These are phyloP conservation scores for Graphium colonna DNA, from an alignment of 2,888 invertebrate genomes.

Conservation along the genomic window DNA sequence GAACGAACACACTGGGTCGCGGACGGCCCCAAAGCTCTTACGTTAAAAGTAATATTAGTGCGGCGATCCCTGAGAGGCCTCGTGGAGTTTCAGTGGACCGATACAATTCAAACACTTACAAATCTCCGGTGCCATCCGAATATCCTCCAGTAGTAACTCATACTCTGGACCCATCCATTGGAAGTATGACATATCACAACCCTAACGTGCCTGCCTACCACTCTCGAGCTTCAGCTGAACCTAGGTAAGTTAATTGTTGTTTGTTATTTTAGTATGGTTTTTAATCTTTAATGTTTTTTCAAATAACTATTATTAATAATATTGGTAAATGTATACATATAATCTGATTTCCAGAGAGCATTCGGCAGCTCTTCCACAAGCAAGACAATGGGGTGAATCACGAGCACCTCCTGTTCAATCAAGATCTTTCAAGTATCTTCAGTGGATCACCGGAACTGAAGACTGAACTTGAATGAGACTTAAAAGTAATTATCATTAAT, in stretches of 20 bases:
- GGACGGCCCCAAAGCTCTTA: conserved; percentile 66
- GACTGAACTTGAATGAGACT: conserved; percentile 43
- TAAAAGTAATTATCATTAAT: conserved; percentile 22
- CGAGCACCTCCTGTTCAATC: conserved; percentile 71
- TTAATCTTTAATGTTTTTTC: too few species aligned
- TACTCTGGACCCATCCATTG: conserved; percentile 62
- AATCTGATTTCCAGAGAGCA: conserved; percentile 65
- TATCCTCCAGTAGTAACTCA: conserved; percentile 72
- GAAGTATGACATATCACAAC: conserved; percentile 58
- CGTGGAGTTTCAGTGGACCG: conserved; percentile 72
- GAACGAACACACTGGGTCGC: conserved; percentile 64
- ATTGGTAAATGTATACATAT: too few species aligned
- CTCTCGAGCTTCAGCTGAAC: conserved; percentile 70
- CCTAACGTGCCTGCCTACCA: conserved; percentile 74
- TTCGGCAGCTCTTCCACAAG: conserved; percentile 52
- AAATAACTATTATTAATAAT: too few species aligned
- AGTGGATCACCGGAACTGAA: conserved; percentile 78
- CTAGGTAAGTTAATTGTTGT: conserved; percentile 55
- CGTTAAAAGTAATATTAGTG: conserved; percentile 43
- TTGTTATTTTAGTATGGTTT: too few species aligned
- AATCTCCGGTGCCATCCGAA: conserved; percentile 57
- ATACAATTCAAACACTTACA: conserved; percentile 68
- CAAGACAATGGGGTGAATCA: conserved; percentile 53
- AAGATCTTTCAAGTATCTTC: conserved; percentile 76
- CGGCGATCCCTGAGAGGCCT: conserved; percentile 51